Evolutionary conservation across 53 echinoderm and acorn worm genomes (phyloP), one percentile per base, ranked within the genome.

Genomic region (Arbacia lixula): DNA sequence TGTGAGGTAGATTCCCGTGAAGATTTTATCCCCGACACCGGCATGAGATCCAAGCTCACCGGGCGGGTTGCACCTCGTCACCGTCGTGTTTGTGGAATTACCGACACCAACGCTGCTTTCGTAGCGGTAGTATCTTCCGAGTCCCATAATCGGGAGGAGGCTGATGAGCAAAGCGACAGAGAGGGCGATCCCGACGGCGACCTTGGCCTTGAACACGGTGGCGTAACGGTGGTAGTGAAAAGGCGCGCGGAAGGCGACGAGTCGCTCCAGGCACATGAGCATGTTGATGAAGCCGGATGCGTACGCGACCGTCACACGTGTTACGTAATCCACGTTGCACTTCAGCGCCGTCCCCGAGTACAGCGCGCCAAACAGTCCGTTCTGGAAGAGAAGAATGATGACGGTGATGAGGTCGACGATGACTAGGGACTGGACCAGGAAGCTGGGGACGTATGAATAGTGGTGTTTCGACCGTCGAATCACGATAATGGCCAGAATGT

Each of bases 61-160:
- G 26, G 93, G 87, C 33, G 90, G 84, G 38, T 87, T 53, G 73
- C 93, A 88, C 26, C 78, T 12, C 24, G 46, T 58, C 14, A 39
- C 21, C 10, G 72, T 72, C 16, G 31, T n/a, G 51, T 72, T 51
- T 1, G n/a, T 22, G 1, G 63, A 32, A 17, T 72, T 83, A 6
- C 33, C 69, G 5, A 26, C 14, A 37, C 66, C 12, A 20, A 54
- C 12, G 4, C 79, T 29, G 21, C 56, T 55, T n/a, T n/a, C n/a
- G n/a, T n/a, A n/a, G n/a, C n/a, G n/a, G n/a, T n/a, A n/a, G 60
- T 91, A 91, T n/a, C 83, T 32, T 25, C 91, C 91, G 28, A 91
- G 68, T 1, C 91, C 91, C 9, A 87, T 10, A 11, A 91, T 60
- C 5, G 91, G 91, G 16, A 87, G 68, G 1, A 60, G 8, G 20